A percentile compares a stretch with the other conserved stretches of the same genome.
These are phyloP conservation scores for Enteromius thamalakanensis DNA, from an alignment of 2,797 vertebrate species.

Conservation along the genomic window DNA sequence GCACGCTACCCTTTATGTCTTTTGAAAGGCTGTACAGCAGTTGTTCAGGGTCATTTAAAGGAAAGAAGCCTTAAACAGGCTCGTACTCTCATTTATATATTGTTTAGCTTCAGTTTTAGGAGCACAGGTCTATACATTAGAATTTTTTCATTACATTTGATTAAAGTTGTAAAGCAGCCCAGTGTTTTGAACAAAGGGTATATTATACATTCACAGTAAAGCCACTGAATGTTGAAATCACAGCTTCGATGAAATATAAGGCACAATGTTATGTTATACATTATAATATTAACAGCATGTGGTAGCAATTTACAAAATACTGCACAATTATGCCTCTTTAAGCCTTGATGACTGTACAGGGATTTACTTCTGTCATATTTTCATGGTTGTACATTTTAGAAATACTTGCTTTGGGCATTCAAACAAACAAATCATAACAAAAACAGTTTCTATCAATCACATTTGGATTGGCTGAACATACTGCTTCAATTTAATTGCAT, in stretches of 20 bases:
- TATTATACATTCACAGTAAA: slow-evolving; percentile 43
- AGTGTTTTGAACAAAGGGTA: slow-evolving; percentile 14
- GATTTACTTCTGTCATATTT: slow-evolving; percentile 7
- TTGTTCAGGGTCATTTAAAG: background rate
- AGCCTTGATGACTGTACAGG: slow-evolving; percentile 21
- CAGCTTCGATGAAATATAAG: slow-evolving; percentile 51
- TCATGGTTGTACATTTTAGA: slow-evolving; percentile 6
- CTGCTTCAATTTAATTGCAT: background rate
- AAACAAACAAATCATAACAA: background rate
- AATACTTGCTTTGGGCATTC: background rate
- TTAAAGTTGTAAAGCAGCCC: slow-evolving; percentile 25
- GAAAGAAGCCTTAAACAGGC: background rate
- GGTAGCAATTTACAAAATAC: slow-evolving; percentile 29
- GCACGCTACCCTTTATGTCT: slow-evolving; percentile 36
- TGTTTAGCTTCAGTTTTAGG: background rate
- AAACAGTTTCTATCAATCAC: background rate
- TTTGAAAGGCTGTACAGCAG: slow-evolving; percentile 13
- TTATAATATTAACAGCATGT: background rate
- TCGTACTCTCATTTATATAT: background rate
- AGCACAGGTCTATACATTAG: background rate
- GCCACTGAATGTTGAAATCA: slow-evolving; percentile 44
- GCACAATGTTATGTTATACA: slow-evolving; percentile 45
- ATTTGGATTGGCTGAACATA: background rate
- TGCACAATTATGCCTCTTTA: slow-evolving; percentile 10
- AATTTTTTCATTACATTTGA: background rate